These are phyloP conservation scores for Campoletis raptor DNA, from an alignment of 2,888 invertebrate species.

Conservation along the genomic window DNA sequence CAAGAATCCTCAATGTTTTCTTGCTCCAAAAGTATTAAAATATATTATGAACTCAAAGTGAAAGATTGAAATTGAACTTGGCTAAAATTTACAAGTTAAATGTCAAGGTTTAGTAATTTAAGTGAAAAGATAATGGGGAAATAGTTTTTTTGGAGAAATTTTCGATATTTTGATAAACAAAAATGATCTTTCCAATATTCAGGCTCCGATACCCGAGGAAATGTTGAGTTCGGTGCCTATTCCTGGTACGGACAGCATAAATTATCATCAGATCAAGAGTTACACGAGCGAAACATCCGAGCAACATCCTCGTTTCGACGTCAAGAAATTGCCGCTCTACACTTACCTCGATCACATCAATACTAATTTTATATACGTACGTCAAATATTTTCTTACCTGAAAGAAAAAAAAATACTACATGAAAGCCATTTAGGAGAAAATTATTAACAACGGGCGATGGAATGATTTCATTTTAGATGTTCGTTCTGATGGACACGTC, in stretches of 20 bases:
- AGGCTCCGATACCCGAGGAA: conserved; percentile 90
- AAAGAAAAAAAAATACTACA: neutral
- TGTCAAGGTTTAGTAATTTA: neutral
- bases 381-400: conserved; percentile 78
- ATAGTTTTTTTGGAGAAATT: neutral
- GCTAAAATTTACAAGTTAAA: neutral
- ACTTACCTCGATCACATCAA: conserved; percentile 92
- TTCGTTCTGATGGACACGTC: conserved; percentile 90
- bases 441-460: neutral
- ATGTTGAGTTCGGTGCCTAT: conserved; percentile 91
- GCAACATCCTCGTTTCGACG: conserved; percentile 87
- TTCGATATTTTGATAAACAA: neutral
- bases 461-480: conserved; percentile 86
- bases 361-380: conserved; percentile 94
- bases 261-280: conserved; percentile 88
- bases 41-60: too few species aligned
- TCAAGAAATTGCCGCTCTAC: conserved; percentile 89
- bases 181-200: conserved; percentile 67
- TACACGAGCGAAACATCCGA: conserved; percentile 84
- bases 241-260: conserved; percentile 90
- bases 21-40: too few species aligned
- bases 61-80: neutral
- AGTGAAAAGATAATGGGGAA: neutral
- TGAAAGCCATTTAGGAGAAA: conserved; percentile 6
- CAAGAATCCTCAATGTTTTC: neutral